These are phyloP conservation scores for Coelogynopora nodosa DNA, from an alignment of 2,888 invertebrate species.

Conservation along the genomic window DNA sequence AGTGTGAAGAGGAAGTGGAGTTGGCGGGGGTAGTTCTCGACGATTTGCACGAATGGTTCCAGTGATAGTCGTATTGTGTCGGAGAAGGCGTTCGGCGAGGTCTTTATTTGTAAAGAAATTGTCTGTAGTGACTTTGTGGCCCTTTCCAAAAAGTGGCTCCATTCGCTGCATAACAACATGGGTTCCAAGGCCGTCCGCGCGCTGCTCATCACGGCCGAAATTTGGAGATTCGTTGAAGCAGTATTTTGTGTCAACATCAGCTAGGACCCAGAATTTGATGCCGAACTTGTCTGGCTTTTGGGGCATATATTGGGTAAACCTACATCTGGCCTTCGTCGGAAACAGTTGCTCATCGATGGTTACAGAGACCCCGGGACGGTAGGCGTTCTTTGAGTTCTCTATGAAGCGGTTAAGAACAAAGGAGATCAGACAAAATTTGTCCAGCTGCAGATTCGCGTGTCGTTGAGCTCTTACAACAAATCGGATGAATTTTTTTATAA, in stretches of 20 bases:
- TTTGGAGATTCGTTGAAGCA: slow-evolving; percentile 1
- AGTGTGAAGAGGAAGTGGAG: neutral
- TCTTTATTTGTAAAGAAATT: neutral
- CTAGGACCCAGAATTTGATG: neutral
- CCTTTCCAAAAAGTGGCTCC: neutral
- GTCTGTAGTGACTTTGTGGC: neutral
- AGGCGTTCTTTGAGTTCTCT: slow-evolving; percentile 25
- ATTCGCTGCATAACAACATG: neutral
- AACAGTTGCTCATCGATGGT: too few species aligned
- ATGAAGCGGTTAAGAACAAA: slow-evolving; percentile 29
- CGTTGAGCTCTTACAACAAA: slow-evolving; percentile 13
- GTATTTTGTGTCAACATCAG: slow-evolving; percentile 21
- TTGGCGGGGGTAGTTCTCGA: neutral
- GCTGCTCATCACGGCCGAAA: slow-evolving; percentile 25
- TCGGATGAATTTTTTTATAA: neutral
- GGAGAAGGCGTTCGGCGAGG: neutral
- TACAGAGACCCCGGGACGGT: slow-evolving; percentile 28
- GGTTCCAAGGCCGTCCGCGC: neutral
- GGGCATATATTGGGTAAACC: too few species aligned
- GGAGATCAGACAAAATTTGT: neutral
- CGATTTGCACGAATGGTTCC: neutral
- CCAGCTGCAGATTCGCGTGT: slow-evolving; percentile 22
- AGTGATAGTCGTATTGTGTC: neutral
- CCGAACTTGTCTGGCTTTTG: slow-evolving; percentile 24
- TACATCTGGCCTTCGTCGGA: too few species aligned